Evolutionary conservation across 2,888 invertebrate species (phyloP), one percentile per base, ranked within the genome.

Genomic region (Drosophila colorata): DNA sequence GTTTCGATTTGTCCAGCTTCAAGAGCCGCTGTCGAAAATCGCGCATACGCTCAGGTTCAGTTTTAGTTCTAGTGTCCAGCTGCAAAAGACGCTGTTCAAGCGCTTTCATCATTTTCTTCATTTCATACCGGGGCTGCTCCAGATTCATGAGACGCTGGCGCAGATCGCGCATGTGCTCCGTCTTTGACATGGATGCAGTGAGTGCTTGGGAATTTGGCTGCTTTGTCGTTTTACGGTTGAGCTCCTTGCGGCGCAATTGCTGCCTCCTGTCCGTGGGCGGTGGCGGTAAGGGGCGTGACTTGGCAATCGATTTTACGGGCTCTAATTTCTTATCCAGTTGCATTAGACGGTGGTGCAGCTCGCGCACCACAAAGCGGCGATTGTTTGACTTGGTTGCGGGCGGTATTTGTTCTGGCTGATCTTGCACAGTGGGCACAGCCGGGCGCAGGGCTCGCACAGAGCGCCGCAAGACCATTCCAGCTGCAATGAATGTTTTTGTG

Each of bases 91-190:
- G 40, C 18, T 28, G 7, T 2, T 8, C 8, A 8, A 2, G 7
- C 8, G 28, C 8, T 8, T 41, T 25, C 0, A 16, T 49, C 7
- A 4, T n/a, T n/a, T n/a, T n/a, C n/a, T n/a, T n/a, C n/a, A n/a
- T n/a, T n/a, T n/a, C n/a, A n/a, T n/a, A n/a, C n/a, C n/a, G n/a
- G n/a, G n/a, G n/a, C n/a, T n/a, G 16, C 1, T 56, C 69, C 9
- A 69, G 28, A 3, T 69, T 69, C 33, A 64, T 63, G 0, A 69
- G 56, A 28, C 64, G 69, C 37, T 56, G 55, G 0, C 71, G 71
- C 9, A 69, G 40, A 4, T 69, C 47, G 0, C 41, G 51, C 71
- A 69, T 71, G 1, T 31, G 70, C 8, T 69, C 25, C 5, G 55
- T 16, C 33, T 8, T 46, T 1, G 33, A 23, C 14, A 14, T 14